These are phyloP conservation scores for Paradoxurus hermaphroditus DNA, from an alignment of 2,113 vertebrate genomes.

Conservation along the genomic window DNA sequence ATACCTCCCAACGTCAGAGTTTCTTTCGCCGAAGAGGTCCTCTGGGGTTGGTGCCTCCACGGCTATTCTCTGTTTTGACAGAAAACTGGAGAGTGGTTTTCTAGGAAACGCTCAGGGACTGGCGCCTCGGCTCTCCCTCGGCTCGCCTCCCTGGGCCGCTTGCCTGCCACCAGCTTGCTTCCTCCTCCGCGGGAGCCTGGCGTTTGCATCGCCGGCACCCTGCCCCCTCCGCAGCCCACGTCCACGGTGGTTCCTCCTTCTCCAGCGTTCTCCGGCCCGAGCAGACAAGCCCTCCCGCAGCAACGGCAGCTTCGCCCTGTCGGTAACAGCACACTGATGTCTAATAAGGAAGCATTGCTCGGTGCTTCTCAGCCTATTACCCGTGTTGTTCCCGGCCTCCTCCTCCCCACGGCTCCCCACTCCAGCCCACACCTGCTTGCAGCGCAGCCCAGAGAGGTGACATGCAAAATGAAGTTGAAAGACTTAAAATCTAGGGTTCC, in stretches of 20 bases:
- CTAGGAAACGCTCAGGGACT: neutral
- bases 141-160: neutral
- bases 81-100: neutral
- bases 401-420: neutral
- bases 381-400: neutral
- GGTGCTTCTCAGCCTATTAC: accelerated
- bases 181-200: neutral
- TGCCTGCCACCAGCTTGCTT: neutral
- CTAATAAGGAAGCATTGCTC: neutral
- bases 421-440: neutral
- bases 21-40: neutral
- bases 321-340: neutral
- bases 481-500: neutral
- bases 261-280: neutral
- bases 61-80: neutral
- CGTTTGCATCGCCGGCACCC: neutral
- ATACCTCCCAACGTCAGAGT: neutral
- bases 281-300: neutral
- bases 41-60: slow-evolving; percentile 24
- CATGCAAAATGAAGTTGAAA: neutral
- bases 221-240: accelerated
- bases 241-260: neutral
- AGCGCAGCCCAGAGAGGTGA: neutral
- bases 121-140: neutral
- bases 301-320: neutral